A percentile compares a stretch with the other conserved stretches of the same genome.
Conservation (phyloP, 2,797 vertebrate species). For the Clamator glandarius region DNA sequence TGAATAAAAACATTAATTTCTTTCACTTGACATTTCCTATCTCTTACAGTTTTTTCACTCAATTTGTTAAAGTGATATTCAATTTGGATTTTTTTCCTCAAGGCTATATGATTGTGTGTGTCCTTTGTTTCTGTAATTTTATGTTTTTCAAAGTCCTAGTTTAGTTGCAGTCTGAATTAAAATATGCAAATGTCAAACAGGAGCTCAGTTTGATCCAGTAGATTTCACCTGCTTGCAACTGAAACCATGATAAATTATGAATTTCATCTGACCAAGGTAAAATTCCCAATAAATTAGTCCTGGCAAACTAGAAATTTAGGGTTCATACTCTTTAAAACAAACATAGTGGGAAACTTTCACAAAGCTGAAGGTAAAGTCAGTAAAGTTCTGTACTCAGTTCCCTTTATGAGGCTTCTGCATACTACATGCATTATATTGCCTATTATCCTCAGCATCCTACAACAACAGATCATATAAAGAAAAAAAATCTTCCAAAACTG, state of each 20-base stretch:
- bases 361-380: background rate
- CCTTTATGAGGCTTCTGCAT: background rate
- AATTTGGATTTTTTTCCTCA: background rate
- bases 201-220: background rate
- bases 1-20: background rate
- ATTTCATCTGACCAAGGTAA: background rate
- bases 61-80: background rate
- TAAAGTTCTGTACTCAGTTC: background rate
- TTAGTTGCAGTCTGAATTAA: background rate
- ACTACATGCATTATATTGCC: no score
- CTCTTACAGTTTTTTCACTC: background rate
- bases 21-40: background rate
- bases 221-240: background rate
- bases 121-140: background rate
- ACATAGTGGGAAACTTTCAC: background rate
- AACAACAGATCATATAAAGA: background rate
- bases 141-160: background rate
- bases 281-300: background rate
- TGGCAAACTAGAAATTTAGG: background rate
- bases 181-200: background rate
- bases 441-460: background rate
- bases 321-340: background rate
- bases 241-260: background rate
- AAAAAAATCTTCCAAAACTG: background rate
- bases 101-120: background rate